phyloP scores from a whole-genome alignment of 2,888 invertebrate genomes.

The Lochmaea crataegi region DNA sequence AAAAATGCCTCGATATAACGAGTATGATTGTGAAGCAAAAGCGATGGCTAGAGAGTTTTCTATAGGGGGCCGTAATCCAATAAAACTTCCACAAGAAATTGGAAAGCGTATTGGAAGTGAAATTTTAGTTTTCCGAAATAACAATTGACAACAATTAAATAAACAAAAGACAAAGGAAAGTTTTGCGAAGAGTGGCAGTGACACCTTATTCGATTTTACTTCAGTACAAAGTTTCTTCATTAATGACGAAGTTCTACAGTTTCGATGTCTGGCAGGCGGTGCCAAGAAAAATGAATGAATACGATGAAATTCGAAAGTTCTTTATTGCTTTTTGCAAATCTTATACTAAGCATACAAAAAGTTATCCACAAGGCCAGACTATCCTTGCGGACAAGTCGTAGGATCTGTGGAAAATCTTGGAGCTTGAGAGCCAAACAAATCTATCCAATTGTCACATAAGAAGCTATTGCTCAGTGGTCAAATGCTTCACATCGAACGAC shows the following conservation, averaged over 20 bases:
- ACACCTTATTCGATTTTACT: slow-evolving; percentile 1
- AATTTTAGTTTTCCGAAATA: slow-evolving; percentile 10
- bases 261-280: neutral
- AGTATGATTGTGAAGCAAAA: neutral
- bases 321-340: no score
- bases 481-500: no score
- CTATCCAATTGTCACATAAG: no score
- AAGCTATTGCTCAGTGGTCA: no score
- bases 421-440: no score
- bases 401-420: no score
- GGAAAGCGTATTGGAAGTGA: slow-evolving; percentile 5
- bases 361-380: no score
- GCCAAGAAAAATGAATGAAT: neutral
- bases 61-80: neutral
- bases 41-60: neutral
- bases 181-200: neutral
- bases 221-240: neutral
- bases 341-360: no score
- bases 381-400: no score
- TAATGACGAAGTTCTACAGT: neutral
- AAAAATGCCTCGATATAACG: neutral
- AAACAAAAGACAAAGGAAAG: neutral
- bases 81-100: slow-evolving; percentile 2
- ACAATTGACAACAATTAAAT: slow-evolving; percentile 16
- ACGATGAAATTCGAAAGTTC: neutral